phyloP scores from a whole-genome alignment of 2,888 invertebrate genomes.

The Rotaria magnacalcarata region DNA sequence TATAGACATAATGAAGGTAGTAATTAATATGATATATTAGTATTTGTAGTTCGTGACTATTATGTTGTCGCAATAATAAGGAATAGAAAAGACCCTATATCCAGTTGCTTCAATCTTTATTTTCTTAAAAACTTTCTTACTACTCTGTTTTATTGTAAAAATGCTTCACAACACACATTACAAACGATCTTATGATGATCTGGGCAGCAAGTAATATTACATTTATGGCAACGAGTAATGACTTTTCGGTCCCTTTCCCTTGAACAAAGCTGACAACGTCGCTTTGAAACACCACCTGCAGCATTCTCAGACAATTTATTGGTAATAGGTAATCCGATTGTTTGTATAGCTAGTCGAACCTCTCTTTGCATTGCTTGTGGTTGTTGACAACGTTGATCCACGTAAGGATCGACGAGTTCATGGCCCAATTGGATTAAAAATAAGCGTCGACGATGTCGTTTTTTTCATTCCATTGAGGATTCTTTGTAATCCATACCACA shows the following conservation, averaged over 20 bases:
- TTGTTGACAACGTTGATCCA: background rate
- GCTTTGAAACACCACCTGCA: background rate
- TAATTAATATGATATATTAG: too few species aligned
- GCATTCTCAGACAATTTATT: too few species aligned
- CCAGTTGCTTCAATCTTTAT: too few species aligned
- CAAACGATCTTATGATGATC: slow-evolving; percentile 1
- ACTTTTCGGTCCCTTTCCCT: background rate
- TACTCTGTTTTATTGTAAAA: too few species aligned
- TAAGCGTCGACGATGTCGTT: background rate
- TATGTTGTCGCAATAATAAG: too few species aligned
- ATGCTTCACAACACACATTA: background rate
- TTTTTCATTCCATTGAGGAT: background rate
- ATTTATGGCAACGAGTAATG: background rate
- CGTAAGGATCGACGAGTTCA: background rate
- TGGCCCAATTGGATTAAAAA: background rate
- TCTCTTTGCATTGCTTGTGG: background rate
- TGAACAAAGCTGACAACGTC: background rate
- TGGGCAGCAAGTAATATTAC: background rate
- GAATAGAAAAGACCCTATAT: too few species aligned
- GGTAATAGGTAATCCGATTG: background rate
- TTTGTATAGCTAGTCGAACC: background rate
- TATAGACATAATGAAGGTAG: too few species aligned
- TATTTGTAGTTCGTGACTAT: too few species aligned
- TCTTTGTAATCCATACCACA: background rate
- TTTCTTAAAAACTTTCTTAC: too few species aligned